These are phyloP conservation scores for Sterna hirundo DNA, from an alignment of 2,113 vertebrate genomes.

Conservation along the genomic window DNA sequence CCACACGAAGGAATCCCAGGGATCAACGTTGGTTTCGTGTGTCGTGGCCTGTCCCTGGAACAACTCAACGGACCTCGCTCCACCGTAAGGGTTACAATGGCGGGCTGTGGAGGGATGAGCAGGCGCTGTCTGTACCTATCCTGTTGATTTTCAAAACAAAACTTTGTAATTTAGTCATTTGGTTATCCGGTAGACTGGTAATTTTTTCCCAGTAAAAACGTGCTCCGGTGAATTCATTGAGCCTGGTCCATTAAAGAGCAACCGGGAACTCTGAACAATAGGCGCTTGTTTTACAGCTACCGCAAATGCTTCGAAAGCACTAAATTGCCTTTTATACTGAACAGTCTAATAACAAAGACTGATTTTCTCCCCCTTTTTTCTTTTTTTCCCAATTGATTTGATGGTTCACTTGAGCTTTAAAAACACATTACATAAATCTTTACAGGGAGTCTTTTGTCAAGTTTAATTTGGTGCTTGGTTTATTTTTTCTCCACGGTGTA, in stretches of 20 bases:
- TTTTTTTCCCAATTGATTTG: constrained; percentile 42
- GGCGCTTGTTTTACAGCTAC: constrained; percentile 60
- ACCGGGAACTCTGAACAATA: constrained; percentile 51
- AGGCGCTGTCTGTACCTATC: background rate
- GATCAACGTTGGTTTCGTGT: background rate
- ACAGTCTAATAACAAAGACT: constrained; percentile 64
- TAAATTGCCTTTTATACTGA: constrained; percentile 68
- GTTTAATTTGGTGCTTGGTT: background rate
- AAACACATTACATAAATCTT: constrained; percentile 64
- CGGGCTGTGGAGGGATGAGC: background rate
- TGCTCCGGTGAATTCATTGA: background rate
- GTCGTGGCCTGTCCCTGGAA: background rate
- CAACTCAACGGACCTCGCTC: background rate
- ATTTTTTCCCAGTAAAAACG: background rate
- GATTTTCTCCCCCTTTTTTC: constrained; percentile 24
- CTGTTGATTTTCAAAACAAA: background rate
- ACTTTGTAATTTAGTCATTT: background rate
- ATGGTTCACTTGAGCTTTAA: constrained; percentile 67
- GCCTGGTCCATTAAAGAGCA: constrained; percentile 31
- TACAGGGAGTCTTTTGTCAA: constrained; percentile 57
- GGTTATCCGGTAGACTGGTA: background rate
- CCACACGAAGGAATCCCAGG: background rate
- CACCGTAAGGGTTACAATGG: background rate
- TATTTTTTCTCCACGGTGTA: background rate
- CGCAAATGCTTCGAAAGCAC: constrained; percentile 58